phyloP scores from a whole-genome alignment of 2,113 vertebrate genomes.

The Tretioscincus oriximinensis region DNA sequence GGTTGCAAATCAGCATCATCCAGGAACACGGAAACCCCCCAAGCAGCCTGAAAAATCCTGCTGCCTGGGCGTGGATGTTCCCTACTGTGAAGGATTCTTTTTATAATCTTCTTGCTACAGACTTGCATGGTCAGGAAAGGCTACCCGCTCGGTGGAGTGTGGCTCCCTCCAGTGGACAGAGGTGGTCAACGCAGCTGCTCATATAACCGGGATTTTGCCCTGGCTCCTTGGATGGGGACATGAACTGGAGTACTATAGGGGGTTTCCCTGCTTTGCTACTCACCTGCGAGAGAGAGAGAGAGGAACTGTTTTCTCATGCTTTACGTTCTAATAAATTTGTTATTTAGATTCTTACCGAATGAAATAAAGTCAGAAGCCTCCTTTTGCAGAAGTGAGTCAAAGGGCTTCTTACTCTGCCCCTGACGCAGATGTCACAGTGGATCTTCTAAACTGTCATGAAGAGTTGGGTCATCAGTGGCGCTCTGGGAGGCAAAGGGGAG shows the following conservation, averaged over 20 bases:
- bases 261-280: not conserved
- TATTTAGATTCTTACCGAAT: not conserved
- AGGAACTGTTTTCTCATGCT: not conserved
- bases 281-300: not conserved
- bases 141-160: not conserved
- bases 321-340: no score
- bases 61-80: not conserved
- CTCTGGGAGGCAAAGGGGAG: no score
- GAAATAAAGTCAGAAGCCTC: not conserved
- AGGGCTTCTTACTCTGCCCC: not conserved
- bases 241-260: not conserved
- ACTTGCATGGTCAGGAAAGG: not conserved
- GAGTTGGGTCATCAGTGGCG: no score
- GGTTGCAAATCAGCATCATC: not conserved
- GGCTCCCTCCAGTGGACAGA: slow-evolving; percentile 9
- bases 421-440: not conserved
- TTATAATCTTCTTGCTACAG: not conserved
- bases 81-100: not conserved
- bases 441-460: not conserved
- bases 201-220: no score
- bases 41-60: not conserved
- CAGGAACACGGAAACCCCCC: not conserved
- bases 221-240: not conserved
- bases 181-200: not conserved
- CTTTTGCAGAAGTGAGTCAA: not conserved